These are phyloP conservation scores for Serripes groenlandicus DNA, from an alignment of 2,888 invertebrate genomes.

Conservation along the genomic window DNA sequence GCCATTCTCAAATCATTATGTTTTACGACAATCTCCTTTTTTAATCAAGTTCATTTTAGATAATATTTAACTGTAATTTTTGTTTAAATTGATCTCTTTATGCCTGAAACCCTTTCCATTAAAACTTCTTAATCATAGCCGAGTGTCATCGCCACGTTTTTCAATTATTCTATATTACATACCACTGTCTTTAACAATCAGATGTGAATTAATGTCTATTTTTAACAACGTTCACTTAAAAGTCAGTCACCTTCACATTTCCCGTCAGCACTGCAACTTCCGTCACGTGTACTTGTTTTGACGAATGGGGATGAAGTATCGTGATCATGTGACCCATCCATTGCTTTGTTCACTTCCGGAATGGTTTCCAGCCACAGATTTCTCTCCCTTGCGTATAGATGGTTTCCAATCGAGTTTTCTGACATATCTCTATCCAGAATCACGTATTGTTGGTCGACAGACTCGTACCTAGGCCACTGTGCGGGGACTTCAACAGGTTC, in stretches of 20 bases:
- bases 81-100: no score
- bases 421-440: background rate
- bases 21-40: no score
- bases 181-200: no score
- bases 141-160: no score
- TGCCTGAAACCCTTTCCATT: no score
- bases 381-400: slow-evolving; percentile 4
- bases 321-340: background rate
- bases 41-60: no score
- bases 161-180: no score
- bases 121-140: no score
- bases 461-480: slow-evolving; percentile 7
- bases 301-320: slow-evolving; percentile 4
- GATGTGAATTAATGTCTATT: no score
- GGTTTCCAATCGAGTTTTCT: background rate
- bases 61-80: no score
- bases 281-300: background rate
- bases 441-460: background rate
- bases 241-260: slow-evolving; percentile 4
- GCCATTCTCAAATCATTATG: no score
- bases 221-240: no score
- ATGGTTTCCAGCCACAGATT: slow-evolving; percentile 13
- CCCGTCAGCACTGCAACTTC: background rate
- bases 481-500: background rate
- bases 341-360: slow-evolving; percentile 2